Percentiles rank a stretch among this genome's conserved stretches.
These are phyloP conservation scores for Drosophila paramelanica DNA, from an alignment of 2,888 invertebrate genomes.

Conservation along the genomic window DNA sequence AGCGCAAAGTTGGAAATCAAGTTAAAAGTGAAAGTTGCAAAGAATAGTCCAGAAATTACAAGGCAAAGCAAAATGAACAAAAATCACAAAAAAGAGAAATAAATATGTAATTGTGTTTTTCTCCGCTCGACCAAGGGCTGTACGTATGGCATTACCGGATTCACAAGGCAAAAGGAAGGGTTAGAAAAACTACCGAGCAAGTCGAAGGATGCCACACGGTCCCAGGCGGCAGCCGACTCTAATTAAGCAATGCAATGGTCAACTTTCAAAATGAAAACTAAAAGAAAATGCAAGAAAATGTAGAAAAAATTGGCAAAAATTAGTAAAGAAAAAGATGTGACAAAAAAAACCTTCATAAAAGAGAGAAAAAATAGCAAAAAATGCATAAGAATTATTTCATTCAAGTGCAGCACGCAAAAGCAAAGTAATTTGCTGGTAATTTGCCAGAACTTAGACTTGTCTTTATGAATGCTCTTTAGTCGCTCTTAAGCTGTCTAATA, in stretches of 20 bases:
- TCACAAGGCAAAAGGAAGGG: conserved; percentile 21
- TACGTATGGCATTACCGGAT: conserved; percentile 63
- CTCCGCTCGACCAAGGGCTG: conserved; percentile 32
- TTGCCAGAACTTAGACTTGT: conserved; percentile 42
- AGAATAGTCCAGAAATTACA: conserved; percentile 55
- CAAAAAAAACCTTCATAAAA: background rate
- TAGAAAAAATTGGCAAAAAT: conserved; percentile 27
- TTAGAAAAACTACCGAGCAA: conserved; percentile 16
- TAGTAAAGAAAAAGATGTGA: conserved; percentile 22
- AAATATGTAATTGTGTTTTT: conserved; percentile 64
- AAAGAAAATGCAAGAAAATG: background rate
- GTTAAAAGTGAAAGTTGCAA: conserved; percentile 62
- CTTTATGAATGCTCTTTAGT: conserved; percentile 50
- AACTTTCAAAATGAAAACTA: conserved; percentile 44
- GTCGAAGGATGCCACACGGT: conserved; percentile 19
- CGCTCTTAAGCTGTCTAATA: conserved; percentile 42
- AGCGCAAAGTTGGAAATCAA: conserved; percentile 52
- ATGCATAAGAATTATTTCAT: conserved; percentile 59
- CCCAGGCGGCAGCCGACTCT: conserved; percentile 48
- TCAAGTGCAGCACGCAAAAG: conserved; percentile 53
- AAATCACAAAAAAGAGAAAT: conserved; percentile 19
- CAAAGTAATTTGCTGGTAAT: conserved; percentile 63
- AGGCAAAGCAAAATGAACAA: conserved; percentile 40
- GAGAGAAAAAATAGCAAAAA: background rate
- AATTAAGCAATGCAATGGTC: conserved; percentile 67